These are phyloP conservation scores for Chloebia gouldiae DNA, from an alignment of 2,113 vertebrate genomes.

Conservation along the genomic window DNA sequence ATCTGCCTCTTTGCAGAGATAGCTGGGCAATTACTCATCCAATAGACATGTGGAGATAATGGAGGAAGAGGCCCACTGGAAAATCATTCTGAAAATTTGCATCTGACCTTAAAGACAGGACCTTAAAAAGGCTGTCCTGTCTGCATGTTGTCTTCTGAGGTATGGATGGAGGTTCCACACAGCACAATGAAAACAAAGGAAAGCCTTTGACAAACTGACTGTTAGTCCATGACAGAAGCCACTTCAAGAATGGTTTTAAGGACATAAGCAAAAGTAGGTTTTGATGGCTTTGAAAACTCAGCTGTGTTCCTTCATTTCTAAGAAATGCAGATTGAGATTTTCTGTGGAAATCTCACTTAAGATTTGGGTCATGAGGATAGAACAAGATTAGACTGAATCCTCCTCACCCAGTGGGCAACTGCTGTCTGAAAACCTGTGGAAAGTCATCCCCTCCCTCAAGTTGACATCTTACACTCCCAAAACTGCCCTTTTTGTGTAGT, in stretches of 20 bases:
- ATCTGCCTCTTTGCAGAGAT: neutral
- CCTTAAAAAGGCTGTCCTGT: neutral
- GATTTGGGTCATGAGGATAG: neutral
- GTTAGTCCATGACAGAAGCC: neutral
- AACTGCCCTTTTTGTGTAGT: neutral
- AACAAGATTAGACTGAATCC: neutral
- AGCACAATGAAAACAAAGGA: neutral
- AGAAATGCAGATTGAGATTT: neutral
- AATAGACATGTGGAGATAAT: neutral
- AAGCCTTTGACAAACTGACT: neutral
- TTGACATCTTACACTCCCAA: neutral
- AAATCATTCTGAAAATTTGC: neutral
- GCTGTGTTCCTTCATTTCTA: neutral
- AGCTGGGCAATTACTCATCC: neutral
- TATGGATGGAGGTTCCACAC: neutral
- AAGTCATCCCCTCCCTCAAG: neutral
- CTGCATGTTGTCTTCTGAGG: neutral
- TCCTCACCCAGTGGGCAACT: neutral
- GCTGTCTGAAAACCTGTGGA: neutral
- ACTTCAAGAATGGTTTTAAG: neutral
- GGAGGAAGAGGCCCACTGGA: neutral
- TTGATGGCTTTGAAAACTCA: neutral
- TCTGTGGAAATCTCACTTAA: neutral
- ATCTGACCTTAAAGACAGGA: neutral
- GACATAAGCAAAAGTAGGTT: neutral